Conservation (phyloP, 2,888 invertebrate genomes). For the Sesia bembeciformis region DNA sequence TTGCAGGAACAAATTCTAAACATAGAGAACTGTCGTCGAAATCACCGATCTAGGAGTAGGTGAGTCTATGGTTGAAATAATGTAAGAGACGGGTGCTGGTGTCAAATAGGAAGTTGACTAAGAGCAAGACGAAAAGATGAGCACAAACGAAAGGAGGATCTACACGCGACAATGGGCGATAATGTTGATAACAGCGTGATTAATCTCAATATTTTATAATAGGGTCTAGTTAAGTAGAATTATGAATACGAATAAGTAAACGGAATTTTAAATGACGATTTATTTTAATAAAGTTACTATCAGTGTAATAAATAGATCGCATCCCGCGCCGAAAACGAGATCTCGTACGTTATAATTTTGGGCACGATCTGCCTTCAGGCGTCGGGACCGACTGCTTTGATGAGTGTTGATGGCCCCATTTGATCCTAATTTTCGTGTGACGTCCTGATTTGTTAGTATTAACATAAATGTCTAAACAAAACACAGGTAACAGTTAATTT, state of each 20-base stretch:
- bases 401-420: conserved; percentile 11
- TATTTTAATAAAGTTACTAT: background rate
- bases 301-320: background rate
- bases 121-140: too few species aligned
- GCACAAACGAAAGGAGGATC: too few species aligned
- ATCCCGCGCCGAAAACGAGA: background rate
- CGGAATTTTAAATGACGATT: background rate
- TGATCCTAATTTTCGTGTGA: conserved; percentile 10
- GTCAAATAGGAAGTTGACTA: too few species aligned
- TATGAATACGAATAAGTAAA: background rate
- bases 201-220: too few species aligned
- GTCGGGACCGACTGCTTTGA: conserved; percentile 3
- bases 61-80: too few species aligned
- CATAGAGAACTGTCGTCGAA: too few species aligned
- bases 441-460: conserved; percentile 10
- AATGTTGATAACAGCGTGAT: too few species aligned
- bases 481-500: background rate
- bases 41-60: too few species aligned
- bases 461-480: conserved; percentile 3
- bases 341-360: conserved; percentile 14
- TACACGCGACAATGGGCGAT: too few species aligned
- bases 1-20: too few species aligned
- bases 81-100: too few species aligned
- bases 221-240: background rate
- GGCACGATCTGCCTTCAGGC: conserved; percentile 22